These are phyloP conservation scores for Erithacus rubecula DNA, from an alignment of 2,797 vertebrate species.

Conservation along the genomic window DNA sequence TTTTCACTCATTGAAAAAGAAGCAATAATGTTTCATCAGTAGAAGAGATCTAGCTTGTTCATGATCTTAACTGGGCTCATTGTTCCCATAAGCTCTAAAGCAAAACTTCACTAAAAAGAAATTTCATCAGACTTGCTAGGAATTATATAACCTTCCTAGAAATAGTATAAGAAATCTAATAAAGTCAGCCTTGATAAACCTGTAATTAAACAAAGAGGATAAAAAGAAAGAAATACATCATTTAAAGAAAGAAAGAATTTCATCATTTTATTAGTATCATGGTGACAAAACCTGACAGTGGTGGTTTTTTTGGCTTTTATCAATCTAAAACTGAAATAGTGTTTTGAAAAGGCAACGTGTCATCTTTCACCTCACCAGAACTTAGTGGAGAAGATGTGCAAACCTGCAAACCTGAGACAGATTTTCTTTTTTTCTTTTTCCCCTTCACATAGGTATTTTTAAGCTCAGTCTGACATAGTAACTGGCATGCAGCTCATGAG, in stretches of 20 bases:
- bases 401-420: not conserved
- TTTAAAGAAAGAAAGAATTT: not conserved
- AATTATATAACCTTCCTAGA: not conserved
- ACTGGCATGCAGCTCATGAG: not conserved
- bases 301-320: not conserved
- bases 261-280: not conserved
- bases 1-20: constrained; percentile 16
- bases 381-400: not conserved
- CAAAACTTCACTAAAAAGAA: not conserved
- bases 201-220: not conserved
- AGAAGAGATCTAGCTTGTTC: constrained; percentile 12
- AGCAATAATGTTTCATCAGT: not conserved
- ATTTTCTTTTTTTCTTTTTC: not conserved
- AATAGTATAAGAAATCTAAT: not conserved
- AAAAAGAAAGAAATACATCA: not conserved
- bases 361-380: not conserved
- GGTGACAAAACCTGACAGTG: not conserved
- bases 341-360: not conserved
- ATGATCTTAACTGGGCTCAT: not conserved
- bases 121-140: not conserved
- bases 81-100: not conserved
- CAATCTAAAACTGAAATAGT: not conserved
- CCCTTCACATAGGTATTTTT: not conserved
- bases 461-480: not conserved
- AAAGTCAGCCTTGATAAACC: not conserved